Base-by-base conservation (phyloP, 1,140 invertebrate species). In the Cylas formicarius region DNA sequence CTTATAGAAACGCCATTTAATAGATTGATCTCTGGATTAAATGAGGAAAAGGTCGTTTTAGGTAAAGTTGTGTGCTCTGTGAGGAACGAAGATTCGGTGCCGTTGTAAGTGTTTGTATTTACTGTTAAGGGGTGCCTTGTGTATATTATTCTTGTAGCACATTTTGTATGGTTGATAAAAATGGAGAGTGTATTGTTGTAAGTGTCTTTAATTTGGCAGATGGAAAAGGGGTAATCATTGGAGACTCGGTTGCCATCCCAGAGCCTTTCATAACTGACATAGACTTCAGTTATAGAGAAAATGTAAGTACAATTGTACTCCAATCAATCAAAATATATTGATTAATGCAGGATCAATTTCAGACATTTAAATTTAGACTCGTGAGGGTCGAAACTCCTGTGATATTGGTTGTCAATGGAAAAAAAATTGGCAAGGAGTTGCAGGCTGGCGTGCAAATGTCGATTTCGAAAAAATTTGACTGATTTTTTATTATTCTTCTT, bases 11-110 rank as follows among this genome's bases (percentile, higher is more conserved):
- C 67, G 26, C 54, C 60, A 4, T 61, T 82, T 7, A 65, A 65
- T 26, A 63, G 75, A 28, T 61, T 86, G 24, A 61, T 66, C 32
- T 41, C 62, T 19, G 81, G 80, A 31, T 44, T 76, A 4, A 84
- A 85, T 65, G 49, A 71, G 17, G 77, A 78, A 44, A 82, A 80
- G 68, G 77, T 88, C 1, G 56, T 89, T 3, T 59, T 84, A 23
- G 86, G 84, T 5, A 84, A 81, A 68, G 86, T 90, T n/a, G 78
- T 89, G 2, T 86, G 82, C 52, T 83, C 81, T 53, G 76, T 90
- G 41, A 74, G 80, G 48, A 79, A 77, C 50, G 78, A 82, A 26
- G 82, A 83, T 56, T 72, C 72, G 33, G 82, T 87, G 29, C 83
- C 85, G 52, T 90, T 89, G 81, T 84, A 71, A 80, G 77, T 74